Conservation (phyloP, 2,888 invertebrate genomes). For the Agrotis segetum region DNA sequence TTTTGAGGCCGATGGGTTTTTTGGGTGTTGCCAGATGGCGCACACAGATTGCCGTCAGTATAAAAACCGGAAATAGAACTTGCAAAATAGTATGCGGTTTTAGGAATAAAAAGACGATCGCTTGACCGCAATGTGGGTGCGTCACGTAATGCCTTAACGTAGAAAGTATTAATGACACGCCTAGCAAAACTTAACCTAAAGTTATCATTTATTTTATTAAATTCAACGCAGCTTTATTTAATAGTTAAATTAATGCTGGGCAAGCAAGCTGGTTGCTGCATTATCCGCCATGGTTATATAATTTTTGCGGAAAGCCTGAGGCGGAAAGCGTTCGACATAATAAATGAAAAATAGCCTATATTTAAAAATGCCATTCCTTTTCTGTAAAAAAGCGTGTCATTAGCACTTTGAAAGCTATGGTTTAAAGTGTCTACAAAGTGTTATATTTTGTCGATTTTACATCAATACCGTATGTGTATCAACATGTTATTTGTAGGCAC, state of each 20-base stretch:
- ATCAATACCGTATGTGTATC: slow-evolving; percentile 5
- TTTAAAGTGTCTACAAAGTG: slow-evolving; percentile 36
- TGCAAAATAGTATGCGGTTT: background rate
- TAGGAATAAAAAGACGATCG: background rate
- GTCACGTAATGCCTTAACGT: background rate
- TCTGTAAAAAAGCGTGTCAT: slow-evolving; percentile 22
- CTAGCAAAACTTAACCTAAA: background rate
- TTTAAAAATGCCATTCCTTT: background rate
- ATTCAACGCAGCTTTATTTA: background rate
- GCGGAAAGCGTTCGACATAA: slow-evolving; percentile 3
- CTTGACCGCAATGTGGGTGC: slow-evolving; percentile 19
- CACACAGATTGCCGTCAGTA: slow-evolving; percentile 24
- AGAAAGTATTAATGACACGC: slow-evolving; percentile 32
- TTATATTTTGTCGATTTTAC: background rate
- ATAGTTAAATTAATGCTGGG: background rate
- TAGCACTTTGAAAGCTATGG: slow-evolving; percentile 37
- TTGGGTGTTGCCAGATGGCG: slow-evolving; percentile 31
- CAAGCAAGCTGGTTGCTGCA: slow-evolving; percentile 1
- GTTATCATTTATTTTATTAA: background rate
- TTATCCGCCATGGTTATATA: background rate
- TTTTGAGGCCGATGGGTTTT: background rate
- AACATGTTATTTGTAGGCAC: slow-evolving; percentile 14
- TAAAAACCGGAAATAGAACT: background rate
- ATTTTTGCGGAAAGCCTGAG: slow-evolving; percentile 1
- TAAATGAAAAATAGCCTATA: background rate